Evolutionary conservation across 2,888 invertebrate species (phyloP).

Genomic region (Lissonota sp.): DNA sequence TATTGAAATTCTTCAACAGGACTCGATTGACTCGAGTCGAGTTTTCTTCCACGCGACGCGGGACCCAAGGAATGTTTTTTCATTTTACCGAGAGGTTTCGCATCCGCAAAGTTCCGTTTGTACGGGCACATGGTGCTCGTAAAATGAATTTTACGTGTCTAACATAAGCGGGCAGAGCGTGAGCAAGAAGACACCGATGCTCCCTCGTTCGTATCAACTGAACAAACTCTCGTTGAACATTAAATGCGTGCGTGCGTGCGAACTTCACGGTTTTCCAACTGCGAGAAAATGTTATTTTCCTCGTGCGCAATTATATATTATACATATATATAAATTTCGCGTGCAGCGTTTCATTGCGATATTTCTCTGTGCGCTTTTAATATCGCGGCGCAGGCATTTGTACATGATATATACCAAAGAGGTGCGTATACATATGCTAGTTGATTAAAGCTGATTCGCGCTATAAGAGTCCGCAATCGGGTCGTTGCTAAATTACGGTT

Average conservation of each 20-base stretch:
- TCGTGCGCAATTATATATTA: conserved; percentile 60
- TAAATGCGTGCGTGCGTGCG: conserved; percentile 63
- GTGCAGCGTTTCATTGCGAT: conserved; percentile 59
- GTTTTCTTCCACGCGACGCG: too few relatives aligned
- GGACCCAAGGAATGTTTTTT: too few relatives aligned
- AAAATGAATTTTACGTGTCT: conserved; percentile 18
- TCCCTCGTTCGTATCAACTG: conserved; percentile 60
- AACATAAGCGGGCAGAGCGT: background rate
- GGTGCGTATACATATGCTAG: conserved; percentile 16
- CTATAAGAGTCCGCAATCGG: conserved; percentile 56
- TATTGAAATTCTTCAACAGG: too few relatives aligned
- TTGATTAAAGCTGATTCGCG: conserved; percentile 37
- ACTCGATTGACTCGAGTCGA: too few relatives aligned
- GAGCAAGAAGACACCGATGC: conserved; percentile 54
- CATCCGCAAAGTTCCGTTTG: too few relatives aligned
- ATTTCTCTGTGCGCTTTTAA: conserved; percentile 12
- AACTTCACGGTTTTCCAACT: conserved; percentile 63
- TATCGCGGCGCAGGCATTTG: conserved; percentile 5
- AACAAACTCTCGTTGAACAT: conserved; percentile 16
- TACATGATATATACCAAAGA: conserved; percentile 25
- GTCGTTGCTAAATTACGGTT: conserved; percentile 58
- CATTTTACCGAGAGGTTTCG: too few relatives aligned
- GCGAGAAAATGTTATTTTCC: conserved; percentile 49
- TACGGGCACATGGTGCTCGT: background rate
- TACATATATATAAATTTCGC: conserved; percentile 38